These are phyloP conservation scores for Parnassius mnemosyne DNA, from an alignment of 2,888 invertebrate species.

Conservation along the genomic window DNA sequence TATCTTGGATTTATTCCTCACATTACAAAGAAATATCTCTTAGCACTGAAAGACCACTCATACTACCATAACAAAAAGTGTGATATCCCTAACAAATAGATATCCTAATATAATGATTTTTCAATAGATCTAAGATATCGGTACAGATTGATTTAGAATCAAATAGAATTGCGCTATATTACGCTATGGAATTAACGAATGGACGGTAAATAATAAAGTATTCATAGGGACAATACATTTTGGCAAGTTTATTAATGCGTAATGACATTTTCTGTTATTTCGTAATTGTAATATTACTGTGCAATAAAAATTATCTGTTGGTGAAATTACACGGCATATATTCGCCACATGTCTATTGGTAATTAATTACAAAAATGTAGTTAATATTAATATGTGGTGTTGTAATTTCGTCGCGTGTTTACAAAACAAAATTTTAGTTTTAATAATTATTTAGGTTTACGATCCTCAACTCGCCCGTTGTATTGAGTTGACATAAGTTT, in stretches of 20 bases:
- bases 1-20: too few relatives aligned
- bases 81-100: constrained; percentile 15
- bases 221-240: constrained; percentile 4
- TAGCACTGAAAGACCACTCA: neutral
- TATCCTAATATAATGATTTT: constrained; percentile 4
- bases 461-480: neutral
- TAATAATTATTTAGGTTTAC: constrained; percentile 12
- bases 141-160: neutral
- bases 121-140: constrained; percentile 9
- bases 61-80: constrained; percentile 11
- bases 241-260: constrained; percentile 1
- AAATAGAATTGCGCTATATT: neutral
- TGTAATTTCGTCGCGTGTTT: constrained; percentile 6
- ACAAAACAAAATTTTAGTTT: neutral
- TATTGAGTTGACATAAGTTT: constrained; percentile 59
- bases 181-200: neutral
- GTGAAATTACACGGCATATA: constrained; percentile 2
- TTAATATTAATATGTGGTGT: too few relatives aligned
- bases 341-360: neutral
- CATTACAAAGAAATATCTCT: too few relatives aligned
- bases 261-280: constrained; percentile 2
- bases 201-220: neutral
- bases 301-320: constrained; percentile 8
- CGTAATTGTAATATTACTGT: constrained; percentile 5
- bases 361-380: neutral